Percentiles rank a stretch among this genome's conserved stretches.
Conservation (phyloP, 2,888 invertebrate species). For the Zaprionus obscuricornis region DNA sequence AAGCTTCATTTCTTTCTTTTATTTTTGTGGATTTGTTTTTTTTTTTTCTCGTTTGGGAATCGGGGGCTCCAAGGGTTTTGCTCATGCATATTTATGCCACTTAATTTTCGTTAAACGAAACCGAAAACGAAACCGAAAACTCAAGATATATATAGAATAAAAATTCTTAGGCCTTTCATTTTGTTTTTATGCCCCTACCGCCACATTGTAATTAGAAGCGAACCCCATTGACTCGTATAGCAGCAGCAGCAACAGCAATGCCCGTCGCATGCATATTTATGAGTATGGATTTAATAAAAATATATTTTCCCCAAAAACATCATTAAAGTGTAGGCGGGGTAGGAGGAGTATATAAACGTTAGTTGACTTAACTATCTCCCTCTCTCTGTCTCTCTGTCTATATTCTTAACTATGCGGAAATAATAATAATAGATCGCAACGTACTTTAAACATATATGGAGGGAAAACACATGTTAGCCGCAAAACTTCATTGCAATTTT, state of each 20-base stretch:
- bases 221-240: constrained; percentile 23
- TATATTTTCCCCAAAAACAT: too few species aligned
- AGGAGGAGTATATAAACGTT: too few species aligned
- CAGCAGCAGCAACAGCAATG: constrained; percentile 14
- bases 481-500: constrained; percentile 31
- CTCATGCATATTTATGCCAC: constrained; percentile 79
- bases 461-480: constrained; percentile 61
- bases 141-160: too few species aligned
- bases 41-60: too few species aligned
- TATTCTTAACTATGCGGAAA: constrained; percentile 56
- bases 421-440: not conserved
- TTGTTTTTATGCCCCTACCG: constrained; percentile 26
- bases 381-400: too few species aligned
- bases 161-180: constrained; percentile 44
- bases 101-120: constrained; percentile 58
- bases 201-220: constrained; percentile 59
- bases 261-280: constrained; percentile 74
- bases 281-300: constrained; percentile 78
- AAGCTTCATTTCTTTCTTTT: constrained; percentile 18
- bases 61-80: constrained; percentile 44
- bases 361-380: too few species aligned
- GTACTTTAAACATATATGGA: constrained; percentile 39
- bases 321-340: too few species aligned
- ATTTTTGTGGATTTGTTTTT: constrained; percentile 20
- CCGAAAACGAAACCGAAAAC: too few species aligned